Evolutionary conservation across 1,140 invertebrate genomes (phyloP).

Genomic region (Apocrypta bakeri): DNA sequence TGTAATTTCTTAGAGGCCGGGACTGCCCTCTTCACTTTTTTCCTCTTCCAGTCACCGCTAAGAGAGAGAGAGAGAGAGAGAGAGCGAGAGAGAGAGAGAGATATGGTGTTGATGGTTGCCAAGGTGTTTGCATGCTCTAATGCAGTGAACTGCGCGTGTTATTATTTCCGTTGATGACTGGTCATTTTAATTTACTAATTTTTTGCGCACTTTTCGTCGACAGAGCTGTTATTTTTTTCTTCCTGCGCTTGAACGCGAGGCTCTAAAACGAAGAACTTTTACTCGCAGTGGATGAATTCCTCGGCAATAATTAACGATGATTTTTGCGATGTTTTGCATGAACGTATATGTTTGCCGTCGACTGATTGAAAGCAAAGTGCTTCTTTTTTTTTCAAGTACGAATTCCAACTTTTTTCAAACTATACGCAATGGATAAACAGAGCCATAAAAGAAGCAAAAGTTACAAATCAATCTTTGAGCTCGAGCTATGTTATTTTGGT

Average conservation of each 20-base stretch:
- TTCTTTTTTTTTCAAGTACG: no score
- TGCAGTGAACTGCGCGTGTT: not conserved
- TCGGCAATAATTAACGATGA: not conserved
- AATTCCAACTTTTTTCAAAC: no score
- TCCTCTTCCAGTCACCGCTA: not conserved
- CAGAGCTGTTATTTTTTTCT: not conserved
- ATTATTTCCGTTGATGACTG: slow-evolving; percentile 15
- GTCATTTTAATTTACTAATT: slow-evolving; percentile 11
- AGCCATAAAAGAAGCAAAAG: not conserved
- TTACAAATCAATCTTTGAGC: not conserved
- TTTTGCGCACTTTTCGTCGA: not conserved
- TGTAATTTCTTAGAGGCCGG: slow-evolving; percentile 27
- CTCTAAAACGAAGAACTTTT: not conserved
- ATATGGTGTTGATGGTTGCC: slow-evolving; percentile 12
- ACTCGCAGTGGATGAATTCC: no score
- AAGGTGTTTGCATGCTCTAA: slow-evolving; percentile 17
- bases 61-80: not conserved
- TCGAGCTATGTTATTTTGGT: not conserved
- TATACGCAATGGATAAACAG: not conserved
- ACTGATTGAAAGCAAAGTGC: not conserved
- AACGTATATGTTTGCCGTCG: not conserved
- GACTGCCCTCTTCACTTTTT: not conserved
- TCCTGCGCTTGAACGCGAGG: not conserved
- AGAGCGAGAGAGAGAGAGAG: slow-evolving; percentile 25
- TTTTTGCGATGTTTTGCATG: not conserved